A percentile compares a stretch with the other conserved stretches of the same genome.
Conservation (phyloP, 2,797 vertebrate genomes). For the Dendrocincla fuliginosa region DNA sequence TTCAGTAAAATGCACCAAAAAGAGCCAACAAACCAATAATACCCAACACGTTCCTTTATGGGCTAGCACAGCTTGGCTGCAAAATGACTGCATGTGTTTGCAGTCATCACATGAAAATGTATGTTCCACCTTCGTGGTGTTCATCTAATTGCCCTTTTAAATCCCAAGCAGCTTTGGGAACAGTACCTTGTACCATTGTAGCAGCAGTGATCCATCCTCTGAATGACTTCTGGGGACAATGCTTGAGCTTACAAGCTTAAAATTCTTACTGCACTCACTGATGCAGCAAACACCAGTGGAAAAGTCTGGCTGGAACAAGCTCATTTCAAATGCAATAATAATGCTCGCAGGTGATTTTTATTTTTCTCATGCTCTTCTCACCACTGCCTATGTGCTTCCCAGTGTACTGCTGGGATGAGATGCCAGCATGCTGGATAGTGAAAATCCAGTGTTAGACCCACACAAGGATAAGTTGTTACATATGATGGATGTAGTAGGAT, state of each 20-base stretch:
- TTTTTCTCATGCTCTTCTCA: background rate
- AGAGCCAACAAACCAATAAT: background rate
- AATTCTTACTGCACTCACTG: background rate
- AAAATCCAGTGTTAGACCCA: background rate
- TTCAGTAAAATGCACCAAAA: background rate
- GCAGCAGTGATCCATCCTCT: background rate
- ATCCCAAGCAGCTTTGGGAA: background rate
- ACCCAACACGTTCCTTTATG: background rate
- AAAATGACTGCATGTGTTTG: background rate
- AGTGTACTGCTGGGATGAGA: background rate
- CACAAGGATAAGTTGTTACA: background rate
- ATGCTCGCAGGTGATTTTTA: background rate
- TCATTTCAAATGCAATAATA: background rate
- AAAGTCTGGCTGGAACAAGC: background rate
- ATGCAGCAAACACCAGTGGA: background rate
- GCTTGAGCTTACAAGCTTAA: background rate
- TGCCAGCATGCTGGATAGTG: background rate
- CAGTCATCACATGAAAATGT: background rate
- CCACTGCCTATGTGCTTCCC: background rate
- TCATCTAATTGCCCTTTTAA: background rate
- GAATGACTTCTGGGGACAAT: background rate
- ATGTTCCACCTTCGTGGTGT: background rate
- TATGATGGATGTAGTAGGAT: background rate
- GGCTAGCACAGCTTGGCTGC: background rate
- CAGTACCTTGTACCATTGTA: accelerated